Evolutionary conservation across 2,797 vertebrate genomes (phyloP).

Genomic region (Calcarius lapponicus): DNA sequence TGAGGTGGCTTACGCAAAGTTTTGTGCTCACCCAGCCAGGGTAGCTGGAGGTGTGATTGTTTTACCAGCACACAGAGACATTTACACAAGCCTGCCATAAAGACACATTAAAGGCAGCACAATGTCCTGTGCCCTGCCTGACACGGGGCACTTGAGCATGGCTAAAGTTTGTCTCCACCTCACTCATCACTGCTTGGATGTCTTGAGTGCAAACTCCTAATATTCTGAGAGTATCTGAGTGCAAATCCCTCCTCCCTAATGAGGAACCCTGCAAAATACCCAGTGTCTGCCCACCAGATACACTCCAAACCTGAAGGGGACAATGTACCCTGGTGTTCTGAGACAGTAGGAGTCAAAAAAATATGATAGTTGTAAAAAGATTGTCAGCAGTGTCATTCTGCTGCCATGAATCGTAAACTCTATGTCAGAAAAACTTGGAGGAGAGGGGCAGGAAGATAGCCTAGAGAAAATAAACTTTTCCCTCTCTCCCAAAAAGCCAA

Average conservation of each 20-base stretch:
- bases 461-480: neutral
- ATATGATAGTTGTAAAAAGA: neutral
- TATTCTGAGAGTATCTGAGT: neutral
- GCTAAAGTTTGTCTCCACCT: neutral
- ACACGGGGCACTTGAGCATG: neutral
- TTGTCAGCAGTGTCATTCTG: neutral
- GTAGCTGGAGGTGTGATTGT: neutral
- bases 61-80: neutral
- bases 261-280: neutral
- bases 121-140: neutral
- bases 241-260: neutral
- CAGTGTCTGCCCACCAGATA: neutral
- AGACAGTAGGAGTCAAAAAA: neutral
- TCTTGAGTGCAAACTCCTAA: neutral
- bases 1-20: accelerated
- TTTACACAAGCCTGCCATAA: neutral
- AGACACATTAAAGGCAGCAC: neutral
- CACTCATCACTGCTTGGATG: neutral
- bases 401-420: no score
- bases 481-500: neutral
- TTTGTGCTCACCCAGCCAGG: neutral
- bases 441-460: neutral
- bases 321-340: neutral
- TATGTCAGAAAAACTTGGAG: neutral
- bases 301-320: neutral